A percentile compares a stretch with the other conserved stretches of the same genome.
phyloP scores from a whole-genome alignment of 2,888 invertebrate species.

The Neoaliturus tenellus region DNA sequence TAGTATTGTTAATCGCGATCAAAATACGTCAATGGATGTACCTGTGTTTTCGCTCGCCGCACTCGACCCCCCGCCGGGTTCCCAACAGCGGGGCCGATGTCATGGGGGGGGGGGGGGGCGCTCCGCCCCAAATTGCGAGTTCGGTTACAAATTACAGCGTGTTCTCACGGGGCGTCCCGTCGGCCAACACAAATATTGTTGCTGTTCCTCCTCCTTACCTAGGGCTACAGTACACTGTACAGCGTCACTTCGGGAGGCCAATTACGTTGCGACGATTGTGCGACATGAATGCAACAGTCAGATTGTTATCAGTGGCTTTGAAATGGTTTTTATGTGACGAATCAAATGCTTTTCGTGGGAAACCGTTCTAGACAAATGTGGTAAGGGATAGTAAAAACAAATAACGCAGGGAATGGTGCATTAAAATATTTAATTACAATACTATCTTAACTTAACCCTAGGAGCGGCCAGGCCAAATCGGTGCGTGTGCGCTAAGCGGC shows the following conservation, averaged over 20 bases:
- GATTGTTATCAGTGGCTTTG: slow-evolving; percentile 25
- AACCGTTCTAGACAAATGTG: not conserved
- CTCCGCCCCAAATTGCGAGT: slow-evolving; percentile 57
- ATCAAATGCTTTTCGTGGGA: not conserved
- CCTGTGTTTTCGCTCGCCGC: slow-evolving; percentile 54
- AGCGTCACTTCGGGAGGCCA: slow-evolving; percentile 34
- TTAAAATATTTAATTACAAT: too few relatives aligned
- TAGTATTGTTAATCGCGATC: slow-evolving; percentile 57
- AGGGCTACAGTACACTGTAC: too few relatives aligned
- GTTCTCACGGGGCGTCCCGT: slow-evolving; percentile 47
- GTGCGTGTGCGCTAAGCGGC: too few relatives aligned
- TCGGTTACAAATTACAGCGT: slow-evolving; percentile 57
- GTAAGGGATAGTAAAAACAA: too few relatives aligned
- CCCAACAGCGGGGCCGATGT: slow-evolving; percentile 56
- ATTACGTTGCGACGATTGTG: not conserved
- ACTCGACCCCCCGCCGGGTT: slow-evolving; percentile 37
- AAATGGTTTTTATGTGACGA: not conserved
- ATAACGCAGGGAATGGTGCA: too few relatives aligned
- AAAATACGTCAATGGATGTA: slow-evolving; percentile 58
- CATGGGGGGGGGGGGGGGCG: too few relatives aligned
- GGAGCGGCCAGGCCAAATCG: too few relatives aligned
- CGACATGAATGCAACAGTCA: not conserved
- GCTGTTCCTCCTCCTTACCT: not conserved
- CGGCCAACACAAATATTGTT: slow-evolving; percentile 35
- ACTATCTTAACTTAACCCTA: too few relatives aligned